Base-by-base conservation (phyloP, 1,140 invertebrate genomes). In the Zophobas morio region DNA sequence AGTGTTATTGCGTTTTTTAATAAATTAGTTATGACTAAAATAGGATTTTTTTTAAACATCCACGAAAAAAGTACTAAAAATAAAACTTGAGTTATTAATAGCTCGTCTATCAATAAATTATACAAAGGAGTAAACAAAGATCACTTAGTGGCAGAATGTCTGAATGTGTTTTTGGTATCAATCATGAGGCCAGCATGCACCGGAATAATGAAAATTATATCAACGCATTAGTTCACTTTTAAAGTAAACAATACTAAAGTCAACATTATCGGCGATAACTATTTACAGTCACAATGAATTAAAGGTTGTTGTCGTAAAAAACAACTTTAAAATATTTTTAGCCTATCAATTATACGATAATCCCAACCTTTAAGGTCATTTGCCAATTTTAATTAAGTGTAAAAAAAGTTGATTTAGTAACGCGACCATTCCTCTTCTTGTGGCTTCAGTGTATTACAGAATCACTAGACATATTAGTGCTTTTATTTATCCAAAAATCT, bases 111-210 rank as follows among this genome's bases (percentile, higher is more conserved):
- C 60, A 66, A 42, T 66, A 42, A 42, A 36, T 34, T 51, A 6
- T n/a, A 2, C 6, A 66, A 40, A 40, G 37, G 6, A 66, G 2
- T 42, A 66, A 66, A 66, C 35, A 66, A 66, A 39, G 33, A 66
- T 66, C 60, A 66, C 42, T 66, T 42, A 66, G 42, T 20, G 39
- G 42, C 33, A 32, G 39, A 66, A 32, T 66, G 60, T 42, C 6
- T 66, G 35, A 66, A 47, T n/a, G 6, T 63, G 57, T 36, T 34
- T 63, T 63, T 63, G 6, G 2, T 63, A 66, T 42, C 60, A 66
- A 66, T 66, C 60, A 66, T 66, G 60, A 66, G 60, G 37, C n/a
- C 39, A 66, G 33, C 60, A 66, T 66, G 60, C 60, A 66, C 6
- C 6, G 42, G 33, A 66, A 42, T 66, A 66, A 66, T 66, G 60